Base-by-base conservation (phyloP, 2,113 vertebrate species). In the Oenanthe melanoleuca region DNA sequence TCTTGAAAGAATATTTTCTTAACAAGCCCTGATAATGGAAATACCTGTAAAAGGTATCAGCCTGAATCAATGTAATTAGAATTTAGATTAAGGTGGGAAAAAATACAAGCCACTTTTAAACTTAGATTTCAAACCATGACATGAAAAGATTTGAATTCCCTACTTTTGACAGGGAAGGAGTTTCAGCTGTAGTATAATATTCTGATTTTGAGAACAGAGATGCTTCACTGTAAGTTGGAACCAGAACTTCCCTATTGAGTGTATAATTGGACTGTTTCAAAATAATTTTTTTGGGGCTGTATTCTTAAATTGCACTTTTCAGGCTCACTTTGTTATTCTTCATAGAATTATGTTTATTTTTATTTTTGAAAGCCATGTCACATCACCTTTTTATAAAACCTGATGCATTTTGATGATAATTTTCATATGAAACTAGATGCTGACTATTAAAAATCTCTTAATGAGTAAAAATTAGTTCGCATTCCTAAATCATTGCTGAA, bases 31-130 rank as follows among this genome's bases (percentile, higher is more conserved):
- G 56, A 77, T 95, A 85, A 77, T 80, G 84, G 73, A 92, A 97
- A 75, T 87, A 66, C 23, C 49, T 91, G 56, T 80, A 9, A 15
- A 38, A 80, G 60, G 52, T 84, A 47, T 44, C 61, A 82, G 63
- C 38, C 45, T 87, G 26, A 31, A 50, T 92, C 78, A 88, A 33
- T 94, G 53, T 95, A 88, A 95, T 96, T 97, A 96, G 33, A 89
- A 73, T 26, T 86, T 44, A 61, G 81, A 93, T 95, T 93, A 88
- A 8, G 4, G 9, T 6, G 21, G 4, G 14, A 17, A 12, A 3
- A 23, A 33, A 31, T 38, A 15, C 31, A 16, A 53, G 73, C 26
- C 7, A 81, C 59, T 92, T 97, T 94, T 67, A 82, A 87, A 95
- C 61, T 94, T 91, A 45, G 37, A 57, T 97, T 95, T 94, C 83